Base-by-base conservation (phyloP, 1,140 invertebrate genomes). In the Hestina assimilis region DNA sequence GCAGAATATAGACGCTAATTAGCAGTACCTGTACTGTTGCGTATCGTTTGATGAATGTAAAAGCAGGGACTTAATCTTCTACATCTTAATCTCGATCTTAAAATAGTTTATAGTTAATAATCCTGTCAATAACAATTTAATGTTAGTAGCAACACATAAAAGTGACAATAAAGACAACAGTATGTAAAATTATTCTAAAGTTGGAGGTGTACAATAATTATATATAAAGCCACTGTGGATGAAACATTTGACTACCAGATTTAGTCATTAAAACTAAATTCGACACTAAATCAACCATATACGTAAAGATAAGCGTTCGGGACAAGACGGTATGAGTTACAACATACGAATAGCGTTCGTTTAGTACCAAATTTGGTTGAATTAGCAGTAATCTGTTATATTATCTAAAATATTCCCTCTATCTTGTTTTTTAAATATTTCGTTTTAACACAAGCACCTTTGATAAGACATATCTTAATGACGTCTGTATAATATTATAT, bases 381-480 rank as follows among this genome's bases (percentile, higher is more conserved):
- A 80, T 75, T 66, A 60, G 53, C 47, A 51, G 15, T 69, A 76
- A 79, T 78, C 72, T 69, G 35, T 51, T 21, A 11, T 61, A 71
- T 81, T 78, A 80, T 80, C 76, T 75, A 28, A 53, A 58, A 73
- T 68, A 55, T 64, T 8, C n/a, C n/a, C 55, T 67, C 60, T 71
- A 65, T 62, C 57, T 63, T 64, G 59, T 65, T 56, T 59, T 38
- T 41, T 59, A 51, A 65, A 46, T 53, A 60, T 60, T 69, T 56
- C 43, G 54, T 69, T 45, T 63, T 31, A 53, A 51, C 20, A 60
- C 66, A 69, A 68, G 55, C 45, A 41, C 26, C 21, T 58, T 38
- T 66, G 80, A 84, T 86, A 83, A 80, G 60, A 47, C 56, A 54
- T 79, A 86, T 86, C 83, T 83, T 76, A 81, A 86, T 73, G 20